Evolutionary conservation across 2,113 vertebrate genomes (phyloP).

Genomic region (Oxyura jamaicensis): DNA sequence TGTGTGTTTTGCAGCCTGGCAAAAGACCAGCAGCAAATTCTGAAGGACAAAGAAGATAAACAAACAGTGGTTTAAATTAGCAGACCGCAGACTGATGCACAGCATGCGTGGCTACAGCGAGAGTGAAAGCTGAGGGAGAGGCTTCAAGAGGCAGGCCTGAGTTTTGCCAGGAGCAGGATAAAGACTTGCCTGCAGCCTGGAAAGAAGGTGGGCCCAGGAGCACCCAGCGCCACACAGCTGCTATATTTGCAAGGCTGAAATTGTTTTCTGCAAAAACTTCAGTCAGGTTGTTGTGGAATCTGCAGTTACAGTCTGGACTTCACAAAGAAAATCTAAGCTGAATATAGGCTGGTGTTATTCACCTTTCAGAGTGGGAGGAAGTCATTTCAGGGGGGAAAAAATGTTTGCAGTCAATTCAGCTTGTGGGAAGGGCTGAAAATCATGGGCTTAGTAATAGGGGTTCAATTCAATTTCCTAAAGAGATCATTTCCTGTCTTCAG

Average conservation of each 20-base stretch:
- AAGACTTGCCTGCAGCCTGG: background rate
- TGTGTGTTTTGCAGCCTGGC: background rate
- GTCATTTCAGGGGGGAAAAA: background rate
- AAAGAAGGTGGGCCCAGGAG: background rate
- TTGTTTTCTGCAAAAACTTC: background rate
- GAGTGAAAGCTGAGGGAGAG: constrained; percentile 13
- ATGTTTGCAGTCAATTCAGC: background rate
- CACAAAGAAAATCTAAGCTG: background rate
- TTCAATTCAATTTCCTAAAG: background rate
- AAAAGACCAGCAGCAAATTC: background rate
- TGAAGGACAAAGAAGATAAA: constrained; percentile 32
- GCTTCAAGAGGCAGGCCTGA: background rate
- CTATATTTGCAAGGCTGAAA: background rate
- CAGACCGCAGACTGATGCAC: constrained; percentile 13
- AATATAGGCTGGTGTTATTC: background rate
- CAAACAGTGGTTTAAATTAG: background rate
- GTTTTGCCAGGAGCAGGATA: constrained; percentile 8
- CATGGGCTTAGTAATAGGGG: background rate
- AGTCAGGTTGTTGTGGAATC: background rate
- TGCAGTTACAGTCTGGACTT: background rate
- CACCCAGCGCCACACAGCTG: background rate
- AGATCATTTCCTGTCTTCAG: background rate
- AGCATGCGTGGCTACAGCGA: background rate
- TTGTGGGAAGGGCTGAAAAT: background rate
- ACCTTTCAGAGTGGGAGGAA: background rate